A percentile compares a stretch with the other conserved stretches of the same genome.
phyloP scores from a whole-genome alignment of 2,888 invertebrate species.

The Lepidochitona cinerea region DNA sequence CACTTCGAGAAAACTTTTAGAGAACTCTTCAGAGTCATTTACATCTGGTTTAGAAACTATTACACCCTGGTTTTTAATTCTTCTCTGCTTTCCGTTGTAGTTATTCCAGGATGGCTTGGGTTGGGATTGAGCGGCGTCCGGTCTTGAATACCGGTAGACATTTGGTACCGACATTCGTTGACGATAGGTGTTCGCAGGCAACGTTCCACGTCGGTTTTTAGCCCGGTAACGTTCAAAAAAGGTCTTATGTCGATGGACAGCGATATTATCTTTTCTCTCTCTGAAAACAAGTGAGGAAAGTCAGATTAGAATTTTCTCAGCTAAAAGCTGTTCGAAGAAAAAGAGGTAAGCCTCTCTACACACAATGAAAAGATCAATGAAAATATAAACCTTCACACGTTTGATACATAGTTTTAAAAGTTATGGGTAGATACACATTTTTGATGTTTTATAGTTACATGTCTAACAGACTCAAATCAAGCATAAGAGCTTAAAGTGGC shows the following conservation, averaged over 20 bases:
- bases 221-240: conserved; percentile 35
- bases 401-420: no score
- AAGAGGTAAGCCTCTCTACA: no score
- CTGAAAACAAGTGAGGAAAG: not conserved
- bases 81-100: not conserved
- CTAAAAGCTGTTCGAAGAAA: no score
- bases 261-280: conserved; percentile 14
- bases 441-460: no score
- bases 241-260: conserved; percentile 36
- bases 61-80: not conserved
- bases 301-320: no score
- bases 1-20: not conserved
- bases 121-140: not conserved
- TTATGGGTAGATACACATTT: no score
- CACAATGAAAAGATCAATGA: no score
- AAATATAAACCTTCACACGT: no score
- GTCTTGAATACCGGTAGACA: conserved; percentile 4
- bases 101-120: not conserved
- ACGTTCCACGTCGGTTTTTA: conserved; percentile 18
- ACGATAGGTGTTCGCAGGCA: conserved; percentile 1
- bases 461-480: no score
- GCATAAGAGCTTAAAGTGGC: no score
- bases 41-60: not conserved
- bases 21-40: not conserved
- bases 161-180: conserved; percentile 5